Conservation (phyloP, 2,888 invertebrate species). For the Ophion slaviceki region DNA sequence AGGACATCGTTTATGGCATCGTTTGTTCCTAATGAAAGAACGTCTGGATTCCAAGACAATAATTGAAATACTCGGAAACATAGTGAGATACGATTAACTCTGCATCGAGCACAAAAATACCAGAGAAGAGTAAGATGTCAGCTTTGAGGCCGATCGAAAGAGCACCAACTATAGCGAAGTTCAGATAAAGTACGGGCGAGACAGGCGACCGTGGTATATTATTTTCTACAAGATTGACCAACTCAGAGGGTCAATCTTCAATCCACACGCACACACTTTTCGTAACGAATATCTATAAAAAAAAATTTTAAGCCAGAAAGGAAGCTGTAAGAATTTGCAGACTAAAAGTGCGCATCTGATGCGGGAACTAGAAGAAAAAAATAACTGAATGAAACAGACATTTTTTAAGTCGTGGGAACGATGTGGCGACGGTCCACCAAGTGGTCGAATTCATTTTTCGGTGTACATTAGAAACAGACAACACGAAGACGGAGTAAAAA, state of each 20-base stretch:
- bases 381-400: constrained; percentile 64
- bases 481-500: constrained; percentile 12
- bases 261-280: constrained; percentile 56
- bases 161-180: constrained; percentile 69
- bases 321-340: constrained; percentile 48
- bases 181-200: constrained; percentile 72
- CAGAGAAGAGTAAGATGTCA: constrained; percentile 17
- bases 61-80: constrained; percentile 76
- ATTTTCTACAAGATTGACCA: constrained; percentile 72
- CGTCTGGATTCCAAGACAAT: constrained; percentile 34
- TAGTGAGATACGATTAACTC: constrained; percentile 64
- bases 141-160: constrained; percentile 28
- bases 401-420: constrained; percentile 71
- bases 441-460: constrained; percentile 71
- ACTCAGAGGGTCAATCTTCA: too few species aligned
- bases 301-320: constrained; percentile 21
- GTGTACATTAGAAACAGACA: constrained; percentile 53
- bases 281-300: constrained; percentile 58
- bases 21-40: constrained; percentile 42
- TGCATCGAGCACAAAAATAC: constrained; percentile 27
- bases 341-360: constrained; percentile 76
- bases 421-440: constrained; percentile 71
- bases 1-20: constrained; percentile 23
- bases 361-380: constrained; percentile 59
- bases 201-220: constrained; percentile 69